Evolutionary conservation across 2,888 invertebrate genomes (phyloP), one percentile per base, ranked within the genome.

Genomic region (Melanophora roralis): DNA sequence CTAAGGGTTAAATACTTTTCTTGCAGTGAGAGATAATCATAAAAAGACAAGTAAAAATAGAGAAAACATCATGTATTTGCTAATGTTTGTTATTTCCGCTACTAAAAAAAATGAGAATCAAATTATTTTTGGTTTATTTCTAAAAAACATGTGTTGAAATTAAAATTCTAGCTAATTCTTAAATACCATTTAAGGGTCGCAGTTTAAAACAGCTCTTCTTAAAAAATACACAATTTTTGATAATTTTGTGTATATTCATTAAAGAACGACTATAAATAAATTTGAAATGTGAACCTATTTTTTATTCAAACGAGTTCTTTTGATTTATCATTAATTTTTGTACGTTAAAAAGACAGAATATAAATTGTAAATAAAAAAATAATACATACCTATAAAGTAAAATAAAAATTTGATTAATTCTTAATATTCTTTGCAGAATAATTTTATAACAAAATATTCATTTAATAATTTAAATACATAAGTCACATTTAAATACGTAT

Each of bases 381-480:
- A 34, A 55, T 40, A 68, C n/a, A n/a, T n/a, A n/a, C n/a, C n/a
- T n/a, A n/a, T n/a, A n/a, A n/a, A n/a, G n/a, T n/a, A n/a, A n/a
- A 27, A 60, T 34, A 60, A 62, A 36, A 27, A 55, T 36, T 60
- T 72, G 55, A 78, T 78, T 73, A 55, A 60, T 71, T 71, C 67
- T 80, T 72, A 75, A 80, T 80, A 80, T 80, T 80, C 79, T 80
- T 75, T 75, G 55, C 67, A 71, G 67, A 12, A 62, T 68, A 62
- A 59, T 57, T 64, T 36, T 34, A 47, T 57, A 55, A 65, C 55
- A 67, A 68, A 73, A 71, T 71, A 59, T 64, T 76, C 69, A 69
- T 64, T 75, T 53, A 60, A 60, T 68, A 9, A 51, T 68, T 67
- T 47, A 38, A 36, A 57, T 67, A 51, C 45, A 47, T 32, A 74